These are phyloP conservation scores for Caenorhabditis drosophilae DNA, from an alignment of 2,888 invertebrate species.

Conservation along the genomic window DNA sequence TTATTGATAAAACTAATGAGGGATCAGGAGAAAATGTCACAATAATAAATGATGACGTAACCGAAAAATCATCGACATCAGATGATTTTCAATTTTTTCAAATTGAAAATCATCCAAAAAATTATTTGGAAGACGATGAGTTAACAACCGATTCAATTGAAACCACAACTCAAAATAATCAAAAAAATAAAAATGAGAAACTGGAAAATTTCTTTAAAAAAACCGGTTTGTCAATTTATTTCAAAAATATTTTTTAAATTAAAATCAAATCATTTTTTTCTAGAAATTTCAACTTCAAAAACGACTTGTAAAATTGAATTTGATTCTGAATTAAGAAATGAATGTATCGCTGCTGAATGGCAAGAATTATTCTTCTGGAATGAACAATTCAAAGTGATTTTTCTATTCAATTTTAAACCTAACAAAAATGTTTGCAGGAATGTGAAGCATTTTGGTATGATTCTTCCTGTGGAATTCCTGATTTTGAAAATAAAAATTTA, in stretches of 20 bases:
- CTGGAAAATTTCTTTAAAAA: no score
- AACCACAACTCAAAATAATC: no score
- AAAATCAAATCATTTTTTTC: no score
- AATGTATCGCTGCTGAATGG: slow-evolving; percentile 40
- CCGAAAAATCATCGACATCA: background rate
- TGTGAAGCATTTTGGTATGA: slow-evolving; percentile 65
- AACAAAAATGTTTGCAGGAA: slow-evolving; percentile 21
- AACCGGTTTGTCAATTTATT: no score
- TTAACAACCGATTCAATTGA: no score
- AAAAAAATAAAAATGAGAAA: no score
- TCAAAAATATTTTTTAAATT: no score
- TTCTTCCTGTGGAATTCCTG: slow-evolving; percentile 45
- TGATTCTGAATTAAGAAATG: slow-evolving; percentile 30
- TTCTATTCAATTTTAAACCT: background rate
- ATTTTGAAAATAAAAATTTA: slow-evolving; percentile 31
- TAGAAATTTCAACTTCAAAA: no score
- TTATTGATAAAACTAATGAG: background rate
- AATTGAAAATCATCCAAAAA: slow-evolving; percentile 1
- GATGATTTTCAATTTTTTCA: slow-evolving; percentile 16
- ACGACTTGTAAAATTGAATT: slow-evolving; percentile 28
- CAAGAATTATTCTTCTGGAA: slow-evolving; percentile 42
- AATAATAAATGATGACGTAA: background rate
- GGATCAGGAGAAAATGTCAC: background rate
- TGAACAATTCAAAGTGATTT: slow-evolving; percentile 22
- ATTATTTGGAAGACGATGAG: slow-evolving; percentile 2